These are phyloP conservation scores for Heterocephalus glaber DNA, from an alignment of 2,113 vertebrate species.

Conservation along the genomic window DNA sequence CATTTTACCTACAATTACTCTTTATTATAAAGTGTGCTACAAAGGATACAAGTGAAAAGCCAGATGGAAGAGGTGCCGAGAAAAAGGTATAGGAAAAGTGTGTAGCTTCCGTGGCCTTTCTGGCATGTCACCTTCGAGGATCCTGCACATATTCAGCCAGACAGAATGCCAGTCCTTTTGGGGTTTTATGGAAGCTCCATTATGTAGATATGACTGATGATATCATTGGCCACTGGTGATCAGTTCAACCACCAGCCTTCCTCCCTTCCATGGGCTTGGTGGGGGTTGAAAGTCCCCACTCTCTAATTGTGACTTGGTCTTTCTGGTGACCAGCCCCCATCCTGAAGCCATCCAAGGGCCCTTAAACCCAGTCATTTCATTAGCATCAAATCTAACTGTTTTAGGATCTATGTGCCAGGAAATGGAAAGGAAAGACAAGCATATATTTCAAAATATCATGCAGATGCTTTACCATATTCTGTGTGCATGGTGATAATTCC, in stretches of 20 bases:
- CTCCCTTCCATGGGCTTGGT: neutral
- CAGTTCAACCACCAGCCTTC: neutral
- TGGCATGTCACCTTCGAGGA: neutral
- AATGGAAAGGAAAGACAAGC: neutral
- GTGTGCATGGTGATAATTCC: neutral
- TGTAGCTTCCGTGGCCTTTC: neutral
- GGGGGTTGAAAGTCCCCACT: neutral
- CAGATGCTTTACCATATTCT: slow-evolving; percentile 7
- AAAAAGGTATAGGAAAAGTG: neutral
- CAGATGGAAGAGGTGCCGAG: neutral
- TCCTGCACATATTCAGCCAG: neutral
- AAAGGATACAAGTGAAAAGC: neutral
- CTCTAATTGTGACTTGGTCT: neutral
- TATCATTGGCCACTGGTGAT: neutral
- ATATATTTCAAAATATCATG: neutral
- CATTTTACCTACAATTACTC: neutral
- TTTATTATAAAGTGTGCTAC: neutral
- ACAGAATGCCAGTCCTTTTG: too few relatives aligned
- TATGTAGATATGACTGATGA: neutral
- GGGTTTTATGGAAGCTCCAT: neutral
- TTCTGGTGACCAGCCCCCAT: neutral
- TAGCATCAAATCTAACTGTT: neutral
- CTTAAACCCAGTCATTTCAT: neutral
- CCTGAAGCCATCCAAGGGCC: neutral
- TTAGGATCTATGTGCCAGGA: neutral